phyloP scores from a whole-genome alignment of 1,140 invertebrate genomes.

The Bombus confusus region DNA sequence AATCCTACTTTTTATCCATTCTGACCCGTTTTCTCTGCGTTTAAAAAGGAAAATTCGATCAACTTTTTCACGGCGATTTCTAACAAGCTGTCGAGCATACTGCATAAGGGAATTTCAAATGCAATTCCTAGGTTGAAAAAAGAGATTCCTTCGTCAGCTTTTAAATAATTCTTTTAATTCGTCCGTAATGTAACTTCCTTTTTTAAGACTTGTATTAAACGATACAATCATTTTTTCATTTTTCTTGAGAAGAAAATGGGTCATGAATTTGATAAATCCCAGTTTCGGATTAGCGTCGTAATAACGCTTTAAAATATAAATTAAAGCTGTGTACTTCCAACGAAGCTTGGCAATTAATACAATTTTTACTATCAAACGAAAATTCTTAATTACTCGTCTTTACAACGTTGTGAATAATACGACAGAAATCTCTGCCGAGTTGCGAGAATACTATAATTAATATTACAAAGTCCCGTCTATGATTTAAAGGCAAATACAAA shows the following conservation, averaged over 20 bases:
- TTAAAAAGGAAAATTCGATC: neutral
- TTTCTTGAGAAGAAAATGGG: neutral
- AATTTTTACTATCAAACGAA: no score
- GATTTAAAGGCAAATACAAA: neutral
- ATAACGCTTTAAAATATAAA: neutral
- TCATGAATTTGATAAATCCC: neutral
- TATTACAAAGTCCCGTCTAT: neutral
- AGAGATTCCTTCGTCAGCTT: neutral
- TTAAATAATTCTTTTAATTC: neutral
- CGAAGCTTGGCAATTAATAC: no score
- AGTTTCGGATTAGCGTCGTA: neutral
- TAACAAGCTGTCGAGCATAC: neutral
- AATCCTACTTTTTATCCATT: neutral
- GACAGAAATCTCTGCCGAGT: neutral
- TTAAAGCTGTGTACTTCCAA: no score
- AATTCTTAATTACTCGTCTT: no score
- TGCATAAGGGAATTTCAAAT: neutral
- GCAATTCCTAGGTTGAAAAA: neutral
- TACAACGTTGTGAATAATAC: no score
- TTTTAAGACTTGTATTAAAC: no score
- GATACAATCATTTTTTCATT: neutral
- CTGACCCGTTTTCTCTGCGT: neutral
- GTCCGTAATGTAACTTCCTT: no score
- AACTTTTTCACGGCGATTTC: neutral
- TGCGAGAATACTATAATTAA: neutral